Evolutionary conservation across 2,888 invertebrate species (phyloP), one percentile per base, ranked within the genome.

Genomic region (Uloborus plumipes): DNA sequence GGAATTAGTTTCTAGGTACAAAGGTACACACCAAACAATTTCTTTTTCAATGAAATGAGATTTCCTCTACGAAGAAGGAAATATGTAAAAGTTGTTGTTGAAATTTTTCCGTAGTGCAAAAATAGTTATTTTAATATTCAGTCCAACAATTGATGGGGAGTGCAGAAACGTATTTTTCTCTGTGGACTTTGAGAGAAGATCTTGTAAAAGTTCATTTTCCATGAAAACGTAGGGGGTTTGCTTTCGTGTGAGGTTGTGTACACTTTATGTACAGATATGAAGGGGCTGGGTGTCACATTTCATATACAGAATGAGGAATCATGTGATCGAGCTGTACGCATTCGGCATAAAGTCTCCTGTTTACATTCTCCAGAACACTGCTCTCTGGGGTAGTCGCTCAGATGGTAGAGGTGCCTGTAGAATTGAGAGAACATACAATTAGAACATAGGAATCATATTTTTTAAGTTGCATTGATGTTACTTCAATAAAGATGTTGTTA

Each of bases 321-420:
- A 26, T 83, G 82, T 1, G 86, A 85, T 4, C 77, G 39, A 6
- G 78, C 86, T 1, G 80, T 83, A 2, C 84, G 58, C 69, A 86
- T 70, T 16, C 84, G 70, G 58, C 86, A 86, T 15, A 86, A 59
- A 2, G 86, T 78, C 50, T 86, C 82, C 15, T 66, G 58, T 55
- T 82, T 84, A 65, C 86, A 86, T 49, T 67, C 72, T 13, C 78
- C 81, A 3, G 55, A 31, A 59, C 84, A 84, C 1, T 47, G 50
- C 47, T 82, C 81, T 13, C 70, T 58, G 0, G 76, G 74, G 22
- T 67, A 82, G 26, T 84, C 82, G 62, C 82, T 84, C 64, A 80
- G 53, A 26, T 76, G 69, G 26, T 78, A 73, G 22, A 78, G 51
- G 20, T 84, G 71, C 62, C 84, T 84, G 39, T 4, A 64, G 49